These are phyloP conservation scores for Asarcornis scutulata DNA, from an alignment of 2,113 vertebrate species.

Conservation along the genomic window DNA sequence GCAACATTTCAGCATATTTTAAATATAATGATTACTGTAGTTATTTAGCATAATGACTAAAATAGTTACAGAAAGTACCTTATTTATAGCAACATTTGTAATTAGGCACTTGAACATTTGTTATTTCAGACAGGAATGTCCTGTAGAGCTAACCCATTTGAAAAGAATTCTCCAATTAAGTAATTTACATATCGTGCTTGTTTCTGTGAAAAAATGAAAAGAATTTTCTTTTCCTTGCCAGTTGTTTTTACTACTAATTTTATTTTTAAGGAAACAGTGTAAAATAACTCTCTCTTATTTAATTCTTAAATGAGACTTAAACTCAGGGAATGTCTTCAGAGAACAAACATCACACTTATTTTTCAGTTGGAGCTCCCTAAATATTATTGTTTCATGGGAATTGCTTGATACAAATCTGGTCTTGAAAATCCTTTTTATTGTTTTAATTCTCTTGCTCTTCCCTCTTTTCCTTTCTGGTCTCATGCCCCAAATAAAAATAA, in stretches of 20 bases:
- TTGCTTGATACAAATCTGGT: not conserved
- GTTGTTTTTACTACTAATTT: not conserved
- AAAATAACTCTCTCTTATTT: not conserved
- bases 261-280: not conserved
- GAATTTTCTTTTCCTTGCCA: not conserved
- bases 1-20: conserved; percentile 17
- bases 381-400: not conserved
- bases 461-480: not conserved
- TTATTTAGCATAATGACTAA: conserved; percentile 47
- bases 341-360: not conserved
- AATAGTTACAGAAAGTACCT: conserved; percentile 53
- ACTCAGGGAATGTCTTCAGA: not conserved
- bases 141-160: conserved; percentile 27
- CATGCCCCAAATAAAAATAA: accelerated
- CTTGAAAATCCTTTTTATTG: not conserved
- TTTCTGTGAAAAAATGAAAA: not conserved
- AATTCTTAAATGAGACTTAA: not conserved
- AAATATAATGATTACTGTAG: conserved; percentile 32
- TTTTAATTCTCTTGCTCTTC: not conserved
- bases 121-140: conserved; percentile 52
- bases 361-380: not conserved
- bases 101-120: conserved; percentile 47
- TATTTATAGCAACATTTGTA: conserved; percentile 62
- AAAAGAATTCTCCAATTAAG: conserved; percentile 30
- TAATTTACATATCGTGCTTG: not conserved